phyloP scores from a whole-genome alignment of 53 echinoderm and acorn worm species.

The Holothuria scabra region DNA sequence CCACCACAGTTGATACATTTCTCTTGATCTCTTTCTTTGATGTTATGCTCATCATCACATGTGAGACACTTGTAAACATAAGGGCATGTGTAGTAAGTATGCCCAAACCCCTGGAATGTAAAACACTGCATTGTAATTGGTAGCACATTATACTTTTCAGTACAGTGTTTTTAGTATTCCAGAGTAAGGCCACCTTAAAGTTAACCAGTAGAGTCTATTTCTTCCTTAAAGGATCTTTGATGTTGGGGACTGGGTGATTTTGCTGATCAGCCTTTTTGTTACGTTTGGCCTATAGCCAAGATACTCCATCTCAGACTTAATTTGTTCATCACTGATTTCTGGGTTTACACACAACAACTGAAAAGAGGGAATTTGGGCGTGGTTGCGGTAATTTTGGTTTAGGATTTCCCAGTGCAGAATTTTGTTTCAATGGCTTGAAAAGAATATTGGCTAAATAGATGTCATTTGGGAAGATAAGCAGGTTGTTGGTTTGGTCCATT shows the following conservation, averaged over 20 bases:
- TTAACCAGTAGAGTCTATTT: not conserved
- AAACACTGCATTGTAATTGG: not conserved
- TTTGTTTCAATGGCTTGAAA: too few relatives aligned
- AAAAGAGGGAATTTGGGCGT: too few relatives aligned
- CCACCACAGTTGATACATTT: slow-evolving; percentile 1
- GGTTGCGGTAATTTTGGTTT: too few relatives aligned
- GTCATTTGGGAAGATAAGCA: too few relatives aligned
- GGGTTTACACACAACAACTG: too few relatives aligned
- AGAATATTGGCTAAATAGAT: too few relatives aligned
- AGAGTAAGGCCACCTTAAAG: not conserved
- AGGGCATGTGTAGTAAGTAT: not conserved
- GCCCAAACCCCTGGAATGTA: not conserved
- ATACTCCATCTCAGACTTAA: not conserved
- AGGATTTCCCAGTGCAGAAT: too few relatives aligned
- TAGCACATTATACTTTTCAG: not conserved
- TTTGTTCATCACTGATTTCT: too few relatives aligned
- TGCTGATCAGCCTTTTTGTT: not conserved
- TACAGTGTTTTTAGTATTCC: not conserved
- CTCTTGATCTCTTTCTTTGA: not conserved
- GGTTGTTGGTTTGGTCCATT: too few relatives aligned
- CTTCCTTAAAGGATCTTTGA: not conserved
- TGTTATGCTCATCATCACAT: not conserved
- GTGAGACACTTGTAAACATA: not conserved
- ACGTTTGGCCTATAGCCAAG: not conserved
- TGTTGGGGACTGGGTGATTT: not conserved